Base-by-base conservation (phyloP, 2,113 vertebrate species). In the Ahaetulla prasina region DNA sequence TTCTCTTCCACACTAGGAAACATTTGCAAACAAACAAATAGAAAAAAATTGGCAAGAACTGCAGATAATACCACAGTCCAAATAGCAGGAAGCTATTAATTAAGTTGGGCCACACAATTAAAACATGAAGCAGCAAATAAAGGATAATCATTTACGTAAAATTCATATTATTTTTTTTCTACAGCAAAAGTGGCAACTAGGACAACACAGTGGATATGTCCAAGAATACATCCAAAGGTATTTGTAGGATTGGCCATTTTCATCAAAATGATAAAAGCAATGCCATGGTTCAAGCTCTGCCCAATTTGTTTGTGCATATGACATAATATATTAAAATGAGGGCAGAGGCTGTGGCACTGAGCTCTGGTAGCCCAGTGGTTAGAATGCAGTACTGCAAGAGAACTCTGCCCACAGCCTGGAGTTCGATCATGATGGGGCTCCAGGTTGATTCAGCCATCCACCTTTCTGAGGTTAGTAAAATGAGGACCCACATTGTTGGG, bases 381-480 rank as follows among this genome's bases (percentile, higher is more conserved):
- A n/a, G 12, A 68, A 68, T 68, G 30, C 4, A n/a, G 27, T 14
- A 68, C n/a, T 68, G 63, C 63, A 57, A 25, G 55, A 25, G 23
- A 57, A 57, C 55, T 57, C 23, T 57, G 55, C 55, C 23, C 55
- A 68, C 30, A 14, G 12, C 12, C 30, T 68, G 12, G 63, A 68
- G 63, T 68, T 68, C 0, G 63, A n/a, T 68, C 30, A 68, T 16
- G 4, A n/a, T 68, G 12, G 11, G 30, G 4, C 4, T 16, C 1
- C n/a, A n/a, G 30, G 12, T 68, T 6, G 12, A 68, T n/a, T 68
- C 63, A 68, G 63, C 12, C 30, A n/a, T 68, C 30, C 30, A 68
- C n/a, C 3, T 0, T 68, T 68, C 4, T 0, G 0, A 14, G 12
- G 63, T n/a, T 8, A 0, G 30, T n/a, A 63, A 63, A 68, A 68